A percentile compares a stretch with the other conserved stretches of the same genome.
phyloP scores from a whole-genome alignment of 2,797 vertebrate genomes.

The Macropus fuliginosus region DNA sequence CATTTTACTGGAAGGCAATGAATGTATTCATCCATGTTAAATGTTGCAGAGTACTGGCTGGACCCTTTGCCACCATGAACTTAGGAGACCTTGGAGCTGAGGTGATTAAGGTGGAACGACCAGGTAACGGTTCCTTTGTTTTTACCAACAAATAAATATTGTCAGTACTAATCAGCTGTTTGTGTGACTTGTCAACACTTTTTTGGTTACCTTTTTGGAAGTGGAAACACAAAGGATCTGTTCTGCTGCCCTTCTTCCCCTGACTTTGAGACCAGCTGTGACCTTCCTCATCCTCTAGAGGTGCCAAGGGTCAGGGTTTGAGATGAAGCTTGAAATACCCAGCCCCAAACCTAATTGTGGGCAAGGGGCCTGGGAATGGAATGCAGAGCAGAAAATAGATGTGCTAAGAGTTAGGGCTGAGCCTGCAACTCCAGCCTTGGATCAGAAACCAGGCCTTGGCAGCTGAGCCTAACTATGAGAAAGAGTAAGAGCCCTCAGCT shows the following conservation, averaged over 20 bases:
- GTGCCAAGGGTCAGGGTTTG: neutral
- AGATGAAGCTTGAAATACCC: neutral
- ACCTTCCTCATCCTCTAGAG: constrained; percentile 10
- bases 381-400: neutral
- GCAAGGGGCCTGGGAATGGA: neutral
- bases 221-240: constrained; percentile 32
- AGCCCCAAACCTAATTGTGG: neutral
- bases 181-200: neutral
- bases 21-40: constrained; percentile 35
- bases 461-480: neutral
- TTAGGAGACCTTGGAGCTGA: constrained; percentile 96
- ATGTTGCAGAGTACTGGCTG: constrained; percentile 92
- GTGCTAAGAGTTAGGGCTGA: neutral
- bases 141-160: constrained; percentile 44
- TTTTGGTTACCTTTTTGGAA: constrained; percentile 12
- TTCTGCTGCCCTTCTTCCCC: constrained; percentile 13
- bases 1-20: constrained; percentile 43
- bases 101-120: constrained; percentile 96
- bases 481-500: neutral
- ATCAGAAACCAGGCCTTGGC: neutral
- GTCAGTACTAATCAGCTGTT: constrained; percentile 34
- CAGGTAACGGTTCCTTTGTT: constrained; percentile 85
- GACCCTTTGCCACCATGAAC: constrained; percentile 97
- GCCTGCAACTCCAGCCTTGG: neutral
- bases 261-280: neutral